These are phyloP conservation scores for Gnatocerus cornutus DNA, from an alignment of 2,888 invertebrate species.

Conservation along the genomic window DNA sequence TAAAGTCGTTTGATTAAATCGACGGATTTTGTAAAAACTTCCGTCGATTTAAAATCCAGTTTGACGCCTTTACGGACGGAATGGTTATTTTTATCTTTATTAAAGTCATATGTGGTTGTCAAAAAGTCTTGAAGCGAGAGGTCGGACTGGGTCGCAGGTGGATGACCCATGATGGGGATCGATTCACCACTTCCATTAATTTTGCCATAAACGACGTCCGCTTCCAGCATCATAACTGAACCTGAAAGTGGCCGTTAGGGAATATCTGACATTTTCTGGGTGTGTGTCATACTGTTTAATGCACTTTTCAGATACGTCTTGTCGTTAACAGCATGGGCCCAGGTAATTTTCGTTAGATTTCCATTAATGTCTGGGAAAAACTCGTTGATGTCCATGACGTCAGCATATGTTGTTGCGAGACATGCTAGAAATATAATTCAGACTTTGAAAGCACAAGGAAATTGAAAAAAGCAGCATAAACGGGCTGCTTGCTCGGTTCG, in stretches of 20 bases:
- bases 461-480: no score
- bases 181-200: constrained; percentile 71
- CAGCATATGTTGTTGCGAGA: neutral
- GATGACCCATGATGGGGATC: constrained; percentile 90
- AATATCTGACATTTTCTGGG: neutral
- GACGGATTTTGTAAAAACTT: constrained; percentile 79
- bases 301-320: constrained; percentile 76
- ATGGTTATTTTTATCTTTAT: constrained; percentile 72
- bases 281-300: constrained; percentile 73
- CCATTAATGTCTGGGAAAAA: constrained; percentile 72
- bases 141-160: constrained; percentile 82
- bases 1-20: constrained; percentile 68
- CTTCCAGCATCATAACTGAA: constrained; percentile 84
- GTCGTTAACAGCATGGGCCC: constrained; percentile 92
- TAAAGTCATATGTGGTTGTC: constrained; percentile 69
- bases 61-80: constrained; percentile 82
- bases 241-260: constrained; percentile 50
- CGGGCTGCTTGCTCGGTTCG: no score
- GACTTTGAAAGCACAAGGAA: neutral
- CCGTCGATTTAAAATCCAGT: constrained; percentile 89
- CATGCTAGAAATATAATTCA: constrained; percentile 10
- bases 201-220: constrained; percentile 84
- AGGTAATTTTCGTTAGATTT: constrained; percentile 83
- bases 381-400: constrained; percentile 57
- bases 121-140: constrained; percentile 84